phyloP scores from a whole-genome alignment of 2,888 invertebrate genomes.

The Amiota mariae region DNA sequence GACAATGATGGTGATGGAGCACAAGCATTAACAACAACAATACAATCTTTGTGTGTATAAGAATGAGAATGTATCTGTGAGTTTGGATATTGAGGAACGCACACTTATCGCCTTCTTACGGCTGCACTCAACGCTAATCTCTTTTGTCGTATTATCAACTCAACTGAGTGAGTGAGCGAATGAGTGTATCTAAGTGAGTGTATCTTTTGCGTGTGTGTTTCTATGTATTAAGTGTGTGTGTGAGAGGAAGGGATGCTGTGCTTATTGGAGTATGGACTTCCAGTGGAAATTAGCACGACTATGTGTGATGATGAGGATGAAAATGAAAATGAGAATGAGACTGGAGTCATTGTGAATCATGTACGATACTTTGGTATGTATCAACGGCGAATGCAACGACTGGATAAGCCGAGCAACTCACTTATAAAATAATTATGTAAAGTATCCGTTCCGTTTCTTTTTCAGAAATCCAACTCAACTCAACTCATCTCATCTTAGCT shows the following conservation, averaged over 20 bases:
- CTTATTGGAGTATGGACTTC: slow-evolving; percentile 25
- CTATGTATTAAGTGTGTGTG: not conserved
- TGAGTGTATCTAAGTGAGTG: not conserved
- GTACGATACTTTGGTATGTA: slow-evolving; percentile 21
- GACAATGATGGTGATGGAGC: slow-evolving; percentile 40
- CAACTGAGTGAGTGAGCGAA: slow-evolving; percentile 21
- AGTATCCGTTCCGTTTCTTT: slow-evolving; percentile 24
- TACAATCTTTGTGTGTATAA: slow-evolving; percentile 12
- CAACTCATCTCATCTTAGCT: no score
- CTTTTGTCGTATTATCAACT: slow-evolving; percentile 56
- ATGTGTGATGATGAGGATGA: not conserved
- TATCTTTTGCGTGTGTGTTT: not conserved
- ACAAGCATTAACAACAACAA: slow-evolving; percentile 42
- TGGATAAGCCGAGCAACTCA: slow-evolving; percentile 46
- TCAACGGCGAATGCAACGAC: not conserved
- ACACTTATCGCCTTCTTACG: slow-evolving; percentile 59
- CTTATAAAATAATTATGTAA: slow-evolving; percentile 65
- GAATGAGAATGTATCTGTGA: slow-evolving; percentile 15
- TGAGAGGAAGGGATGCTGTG: not conserved
- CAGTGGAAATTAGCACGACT: slow-evolving; percentile 20
- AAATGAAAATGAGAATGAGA: not conserved
- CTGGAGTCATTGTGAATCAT: slow-evolving; percentile 20
- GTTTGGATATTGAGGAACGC: slow-evolving; percentile 53
- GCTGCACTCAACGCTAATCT: slow-evolving; percentile 66
- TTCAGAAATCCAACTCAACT: not conserved